Conservation (phyloP, 2,888 invertebrate species). For the Parnassius glacialis region DNA sequence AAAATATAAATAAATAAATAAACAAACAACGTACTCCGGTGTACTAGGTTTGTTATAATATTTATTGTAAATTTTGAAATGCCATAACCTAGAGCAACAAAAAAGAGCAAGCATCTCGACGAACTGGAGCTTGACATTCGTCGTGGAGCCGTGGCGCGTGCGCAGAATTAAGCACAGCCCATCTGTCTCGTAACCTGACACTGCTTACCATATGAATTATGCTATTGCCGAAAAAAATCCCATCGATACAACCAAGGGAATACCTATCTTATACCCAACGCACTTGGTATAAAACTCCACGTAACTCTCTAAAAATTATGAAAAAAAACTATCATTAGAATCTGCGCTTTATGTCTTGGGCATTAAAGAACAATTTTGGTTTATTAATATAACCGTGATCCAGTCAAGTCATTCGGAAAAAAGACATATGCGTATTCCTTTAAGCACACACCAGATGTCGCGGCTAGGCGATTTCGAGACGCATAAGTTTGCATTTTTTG, state of each 20-base stretch:
- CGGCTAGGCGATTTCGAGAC: constrained; percentile 52
- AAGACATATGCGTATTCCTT: constrained; percentile 71
- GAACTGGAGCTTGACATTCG: constrained; percentile 39
- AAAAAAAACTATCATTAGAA: constrained; percentile 11
- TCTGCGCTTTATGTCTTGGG: constrained; percentile 16
- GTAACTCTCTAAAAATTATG: constrained; percentile 10
- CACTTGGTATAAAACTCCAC: constrained; percentile 28
- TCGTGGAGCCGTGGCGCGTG: constrained; percentile 55
- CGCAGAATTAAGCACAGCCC: constrained; percentile 55
- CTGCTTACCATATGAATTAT: constrained; percentile 72
- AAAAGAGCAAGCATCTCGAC: constrained; percentile 32
- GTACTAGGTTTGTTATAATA: too few species aligned
- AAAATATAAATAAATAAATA: too few species aligned
- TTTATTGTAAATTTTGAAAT: neutral
- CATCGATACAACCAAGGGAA: constrained; percentile 33
- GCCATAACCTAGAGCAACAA: constrained; percentile 33
- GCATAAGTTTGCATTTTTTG: constrained; percentile 46
- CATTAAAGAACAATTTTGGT: constrained; percentile 16
- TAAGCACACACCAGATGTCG: constrained; percentile 61
- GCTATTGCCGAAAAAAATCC: constrained; percentile 64
- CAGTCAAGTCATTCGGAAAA: constrained; percentile 63
- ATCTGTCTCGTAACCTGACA: constrained; percentile 77
- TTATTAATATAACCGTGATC: neutral
- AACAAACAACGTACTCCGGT: too few species aligned
- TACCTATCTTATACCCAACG: constrained; percentile 36